Evolutionary conservation across 2,888 invertebrate species (phyloP).

Genomic region (Acanthosepion esculentum): DNA sequence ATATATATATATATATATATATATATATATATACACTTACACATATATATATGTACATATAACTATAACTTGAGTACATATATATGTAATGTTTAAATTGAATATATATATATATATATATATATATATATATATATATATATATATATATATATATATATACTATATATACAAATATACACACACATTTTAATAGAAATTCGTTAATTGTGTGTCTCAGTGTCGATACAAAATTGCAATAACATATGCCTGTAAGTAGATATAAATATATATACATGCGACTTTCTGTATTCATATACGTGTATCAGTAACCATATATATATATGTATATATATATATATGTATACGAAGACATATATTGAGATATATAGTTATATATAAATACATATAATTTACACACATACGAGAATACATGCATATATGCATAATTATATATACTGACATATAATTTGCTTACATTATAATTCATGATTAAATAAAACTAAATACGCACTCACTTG

Average conservation of each 20-base stretch:
- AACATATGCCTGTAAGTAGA: background rate
- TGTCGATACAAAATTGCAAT: background rate
- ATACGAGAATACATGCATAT: background rate
- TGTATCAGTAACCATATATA: background rate
- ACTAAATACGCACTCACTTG: no score
- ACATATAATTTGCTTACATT: background rate
- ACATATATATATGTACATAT: no score
- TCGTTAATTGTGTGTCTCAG: background rate
- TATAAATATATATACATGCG: background rate
- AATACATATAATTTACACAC: background rate
- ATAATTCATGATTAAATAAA: background rate
- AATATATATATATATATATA: conserved; percentile 36
- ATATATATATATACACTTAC: no score
- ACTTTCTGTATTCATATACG: background rate
- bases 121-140: background rate
- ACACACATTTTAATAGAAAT: background rate
- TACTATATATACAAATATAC: background rate
- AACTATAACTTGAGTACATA: background rate
- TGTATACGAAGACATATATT: background rate
- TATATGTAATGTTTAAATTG: no score
- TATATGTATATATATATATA: background rate
- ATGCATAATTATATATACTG: background rate
- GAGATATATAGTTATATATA: background rate
- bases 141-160: conserved; percentile 33
- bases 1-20: no score